Evolutionary conservation across 2,797 vertebrate genomes (phyloP), one percentile per base, ranked within the genome.

Genomic region (Gephyroberyx darwinii): DNA sequence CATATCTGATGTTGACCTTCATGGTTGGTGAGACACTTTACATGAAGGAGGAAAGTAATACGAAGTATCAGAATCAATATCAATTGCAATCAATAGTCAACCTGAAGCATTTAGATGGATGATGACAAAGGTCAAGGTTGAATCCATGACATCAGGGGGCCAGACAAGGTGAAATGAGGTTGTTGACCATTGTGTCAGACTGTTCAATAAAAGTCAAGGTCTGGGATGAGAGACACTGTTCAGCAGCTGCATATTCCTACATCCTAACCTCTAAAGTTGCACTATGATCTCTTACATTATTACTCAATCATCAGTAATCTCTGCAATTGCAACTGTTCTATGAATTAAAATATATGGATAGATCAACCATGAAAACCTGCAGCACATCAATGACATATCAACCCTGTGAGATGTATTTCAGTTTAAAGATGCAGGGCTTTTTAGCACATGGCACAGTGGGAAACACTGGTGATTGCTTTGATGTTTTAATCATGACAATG

Each of bases 401-500:
- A 74, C 41, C 59, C 6, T 30, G 13, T 52, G 56, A 65, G 60
- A 39, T 52, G 31, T 48, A 5, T 67, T 76, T 57, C 17, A 53
- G 12, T 61, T 71, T 20, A 50, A 76, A 14, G 22, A 67, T 43
- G 50, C 9, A 20, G 12, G 9, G 35, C 43, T 37, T 57, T 48
- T 48, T 31, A 66, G 8, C 14, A 22, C 37, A 39, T 35, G 30
- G 16, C 53, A 70, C 31, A 52, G 26, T 41, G 39, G 43, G 60
- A 22, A 26, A 58, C 51, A 53, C 3, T 48, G 47, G 60, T 79
- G 82, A 81, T 43, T 65, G 43, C 60, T 45, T 59, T 74, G 45
- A 80, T 84, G 58, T 82, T 81, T 73, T 81, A 76, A 81, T 78
- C 69, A 82, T 70, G 41, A 74, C 57, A 64, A 58, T 78, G 60